These are phyloP conservation scores for Aporophyla nigra DNA, from an alignment of 2,888 invertebrate genomes.

Conservation along the genomic window DNA sequence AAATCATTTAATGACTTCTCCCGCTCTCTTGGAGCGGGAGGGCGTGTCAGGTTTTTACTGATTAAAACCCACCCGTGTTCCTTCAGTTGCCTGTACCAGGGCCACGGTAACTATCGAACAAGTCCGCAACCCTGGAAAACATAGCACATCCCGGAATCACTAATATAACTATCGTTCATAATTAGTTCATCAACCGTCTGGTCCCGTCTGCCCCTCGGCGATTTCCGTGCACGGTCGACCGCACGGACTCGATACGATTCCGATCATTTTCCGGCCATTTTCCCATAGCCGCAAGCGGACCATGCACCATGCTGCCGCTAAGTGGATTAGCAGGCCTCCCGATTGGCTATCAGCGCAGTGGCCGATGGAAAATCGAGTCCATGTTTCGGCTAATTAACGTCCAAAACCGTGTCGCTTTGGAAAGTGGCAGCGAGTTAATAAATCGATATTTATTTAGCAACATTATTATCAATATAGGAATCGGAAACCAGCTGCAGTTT, in stretches of 20 bases:
- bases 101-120: too few relatives aligned
- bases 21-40: too few relatives aligned
- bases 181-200: conserved; percentile 37
- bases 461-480: conserved; percentile 31
- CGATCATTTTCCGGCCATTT: conserved; percentile 76
- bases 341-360: conserved; percentile 67
- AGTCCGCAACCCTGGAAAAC: too few relatives aligned
- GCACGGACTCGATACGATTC: conserved; percentile 52
- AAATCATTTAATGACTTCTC: too few relatives aligned
- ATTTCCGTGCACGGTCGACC: conserved; percentile 51
- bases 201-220: conserved; percentile 30
- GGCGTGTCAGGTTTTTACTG: too few relatives aligned
- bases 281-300: conserved; percentile 69
- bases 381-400: conserved; percentile 62
- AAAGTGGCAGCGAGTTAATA: conserved; percentile 32
- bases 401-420: conserved; percentile 52
- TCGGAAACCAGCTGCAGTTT: conserved; percentile 10
- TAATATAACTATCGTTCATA: conserved; percentile 15
- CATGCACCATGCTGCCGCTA: conserved; percentile 73
- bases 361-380: conserved; percentile 69
- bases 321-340: conserved; percentile 74
- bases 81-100: too few relatives aligned
- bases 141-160: background rate
- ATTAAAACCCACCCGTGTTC: too few relatives aligned
- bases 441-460: conserved; percentile 14